Percentiles rank a stretch among this genome's conserved stretches.
phyloP scores from a whole-genome alignment of 2,888 invertebrate species.

The Deilephila elpenor region DNA sequence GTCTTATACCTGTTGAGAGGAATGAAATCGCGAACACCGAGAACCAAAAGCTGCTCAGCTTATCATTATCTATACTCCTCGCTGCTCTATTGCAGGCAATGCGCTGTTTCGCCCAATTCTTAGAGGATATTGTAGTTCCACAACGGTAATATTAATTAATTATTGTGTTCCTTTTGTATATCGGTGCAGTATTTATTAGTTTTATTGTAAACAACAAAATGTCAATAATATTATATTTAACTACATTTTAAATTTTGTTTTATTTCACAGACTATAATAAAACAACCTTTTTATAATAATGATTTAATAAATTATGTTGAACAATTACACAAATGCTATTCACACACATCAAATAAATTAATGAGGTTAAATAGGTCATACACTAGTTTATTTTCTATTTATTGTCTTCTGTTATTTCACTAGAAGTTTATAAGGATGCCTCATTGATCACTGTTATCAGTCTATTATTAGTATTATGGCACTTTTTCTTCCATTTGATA shows the following conservation, averaged over 20 bases:
- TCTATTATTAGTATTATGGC: constrained; percentile 85
- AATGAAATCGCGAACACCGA: constrained; percentile 76
- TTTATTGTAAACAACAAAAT: constrained; percentile 48
- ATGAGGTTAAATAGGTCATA: constrained; percentile 83
- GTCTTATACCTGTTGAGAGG: constrained; percentile 77
- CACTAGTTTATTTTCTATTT: constrained; percentile 68
- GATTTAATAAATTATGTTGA: constrained; percentile 82
- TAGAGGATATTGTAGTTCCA: constrained; percentile 84
- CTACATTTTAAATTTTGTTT: constrained; percentile 67
- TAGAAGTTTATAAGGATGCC: constrained; percentile 84
- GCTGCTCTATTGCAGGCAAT: constrained; percentile 86
- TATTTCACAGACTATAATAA: constrained; percentile 35
- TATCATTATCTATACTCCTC: constrained; percentile 85
- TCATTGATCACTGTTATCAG: constrained; percentile 92
- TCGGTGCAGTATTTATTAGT: constrained; percentile 73
- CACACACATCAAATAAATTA: constrained; percentile 84
- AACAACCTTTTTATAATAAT: constrained; percentile 45
- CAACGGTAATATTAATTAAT: constrained; percentile 66
- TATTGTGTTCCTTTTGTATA: constrained; percentile 69
- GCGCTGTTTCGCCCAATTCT: constrained; percentile 85
- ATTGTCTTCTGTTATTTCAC: constrained; percentile 75
- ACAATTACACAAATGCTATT: constrained; percentile 79
- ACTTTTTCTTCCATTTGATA: constrained; percentile 80
- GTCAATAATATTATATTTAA: constrained; percentile 67
- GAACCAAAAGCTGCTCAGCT: constrained; percentile 83